Percentiles rank a stretch among this genome's conserved stretches.
These are phyloP conservation scores for Neosalanx taihuensis DNA, from an alignment of 2,797 vertebrate species.

Conservation along the genomic window DNA sequence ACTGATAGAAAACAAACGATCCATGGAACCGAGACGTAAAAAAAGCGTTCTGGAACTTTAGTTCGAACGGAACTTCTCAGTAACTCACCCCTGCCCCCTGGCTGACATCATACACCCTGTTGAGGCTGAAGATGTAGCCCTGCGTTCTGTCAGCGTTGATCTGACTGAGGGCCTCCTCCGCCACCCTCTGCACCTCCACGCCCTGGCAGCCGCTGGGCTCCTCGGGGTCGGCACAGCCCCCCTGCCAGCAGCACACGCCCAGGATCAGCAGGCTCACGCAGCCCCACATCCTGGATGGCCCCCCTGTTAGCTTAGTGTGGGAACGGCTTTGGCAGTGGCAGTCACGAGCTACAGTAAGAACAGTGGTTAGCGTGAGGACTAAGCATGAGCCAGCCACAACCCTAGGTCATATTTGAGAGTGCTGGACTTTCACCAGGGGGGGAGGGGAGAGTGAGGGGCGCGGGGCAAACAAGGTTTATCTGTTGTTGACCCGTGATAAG, in stretches of 20 bases:
- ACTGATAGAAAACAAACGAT: no score
- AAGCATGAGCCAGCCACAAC: neutral
- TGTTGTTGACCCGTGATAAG: neutral
- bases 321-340: neutral
- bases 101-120: constrained; percentile 38
- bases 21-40: no score
- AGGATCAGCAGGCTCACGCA: constrained; percentile 6
- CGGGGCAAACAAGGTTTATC: neutral
- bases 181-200: constrained; percentile 19
- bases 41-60: no score
- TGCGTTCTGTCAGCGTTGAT: constrained; percentile 32
- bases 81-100: constrained; percentile 25
- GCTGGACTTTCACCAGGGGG: neutral
- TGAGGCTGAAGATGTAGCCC: constrained; percentile 37
- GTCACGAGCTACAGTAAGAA: neutral
- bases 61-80: neutral
- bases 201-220: constrained; percentile 16
- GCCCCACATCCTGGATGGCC: neutral
- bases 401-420: neutral
- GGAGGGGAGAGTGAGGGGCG: no score
- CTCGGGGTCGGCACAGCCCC: neutral
- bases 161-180: constrained; percentile 30
- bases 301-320: neutral
- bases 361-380: neutral
- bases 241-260: constrained; percentile 4